A percentile compares a stretch with the other conserved stretches of the same genome.
These are phyloP conservation scores for Lordiphosa fenestrarum DNA, from an alignment of 2,888 invertebrate species.

Conservation along the genomic window DNA sequence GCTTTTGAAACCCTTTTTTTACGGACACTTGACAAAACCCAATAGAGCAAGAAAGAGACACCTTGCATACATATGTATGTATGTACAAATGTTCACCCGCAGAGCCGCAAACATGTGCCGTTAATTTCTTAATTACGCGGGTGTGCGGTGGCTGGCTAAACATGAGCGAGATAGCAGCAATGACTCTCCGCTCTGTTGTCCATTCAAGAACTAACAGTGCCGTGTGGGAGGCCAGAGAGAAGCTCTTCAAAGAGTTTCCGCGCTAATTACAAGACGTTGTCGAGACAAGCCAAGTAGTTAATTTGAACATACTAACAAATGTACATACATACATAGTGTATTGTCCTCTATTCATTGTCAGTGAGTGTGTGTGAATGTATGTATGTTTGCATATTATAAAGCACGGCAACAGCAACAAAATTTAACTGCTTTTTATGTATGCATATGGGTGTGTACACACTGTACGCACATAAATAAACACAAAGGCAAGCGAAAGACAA, in stretches of 20 bases:
- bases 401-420: constrained; percentile 39
- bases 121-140: constrained; percentile 73
- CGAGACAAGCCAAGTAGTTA: constrained; percentile 66
- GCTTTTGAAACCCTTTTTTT: constrained; percentile 64
- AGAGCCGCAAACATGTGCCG: constrained; percentile 69
- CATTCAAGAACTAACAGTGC: constrained; percentile 4
- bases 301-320: constrained; percentile 45
- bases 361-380: constrained; percentile 2
- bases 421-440: constrained; percentile 38
- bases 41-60: constrained; percentile 34
- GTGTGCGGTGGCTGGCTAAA: constrained; percentile 36
- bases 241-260: constrained; percentile 40
- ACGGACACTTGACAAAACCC: constrained; percentile 56
- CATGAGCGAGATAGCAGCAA: constrained; percentile 16
- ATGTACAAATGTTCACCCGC: constrained; percentile 33
- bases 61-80: constrained; percentile 9
- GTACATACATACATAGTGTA: constrained; percentile 4
- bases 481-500: constrained; percentile 2
- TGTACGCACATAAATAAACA: neutral
- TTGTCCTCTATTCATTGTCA: constrained; percentile 4
- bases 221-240: constrained; percentile 10
- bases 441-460: constrained; percentile 2
- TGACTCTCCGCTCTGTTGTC: constrained; percentile 3
- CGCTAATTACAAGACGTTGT: constrained; percentile 47
- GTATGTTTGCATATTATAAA: constrained; percentile 27